These are phyloP conservation scores for Myocastor coypus DNA, from an alignment of 2,113 vertebrate species.

Conservation along the genomic window DNA sequence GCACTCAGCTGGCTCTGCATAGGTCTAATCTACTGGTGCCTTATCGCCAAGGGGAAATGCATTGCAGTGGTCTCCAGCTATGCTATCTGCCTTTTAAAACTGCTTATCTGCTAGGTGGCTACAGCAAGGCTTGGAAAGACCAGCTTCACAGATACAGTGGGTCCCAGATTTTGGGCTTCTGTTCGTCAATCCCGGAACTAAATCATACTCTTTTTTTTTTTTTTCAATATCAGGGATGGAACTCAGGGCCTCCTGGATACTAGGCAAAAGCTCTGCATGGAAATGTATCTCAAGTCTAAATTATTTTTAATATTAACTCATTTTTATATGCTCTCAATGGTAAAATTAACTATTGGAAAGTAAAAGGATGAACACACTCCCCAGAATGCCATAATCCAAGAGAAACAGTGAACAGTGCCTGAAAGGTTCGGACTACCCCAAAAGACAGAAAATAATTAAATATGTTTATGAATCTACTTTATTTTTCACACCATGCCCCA, in stretches of 20 bases:
- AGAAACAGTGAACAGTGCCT: conserved; percentile 27
- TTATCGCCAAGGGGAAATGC: conserved; percentile 84
- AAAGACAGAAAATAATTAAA: conserved; percentile 55
- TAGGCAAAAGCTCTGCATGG: not conserved
- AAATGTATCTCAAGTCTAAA: not conserved
- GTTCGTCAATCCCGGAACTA: conserved; percentile 75
- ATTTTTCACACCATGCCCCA: not conserved
- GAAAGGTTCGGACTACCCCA: not conserved
- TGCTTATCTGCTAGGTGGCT: conserved; percentile 82
- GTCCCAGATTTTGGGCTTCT: conserved; percentile 80
- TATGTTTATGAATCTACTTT: not conserved
- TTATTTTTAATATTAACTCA: not conserved
- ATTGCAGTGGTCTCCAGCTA: conserved; percentile 75
- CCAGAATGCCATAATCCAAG: conserved; percentile 46
- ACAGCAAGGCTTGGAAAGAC: conserved; percentile 68
- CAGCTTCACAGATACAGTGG: conserved; percentile 83
- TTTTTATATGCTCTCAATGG: conserved; percentile 37
- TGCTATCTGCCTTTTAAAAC: conserved; percentile 79
- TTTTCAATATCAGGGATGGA: not conserved
- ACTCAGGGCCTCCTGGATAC: not conserved
- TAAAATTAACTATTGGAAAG: conserved; percentile 4
- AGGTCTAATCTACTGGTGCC: conserved; percentile 85
- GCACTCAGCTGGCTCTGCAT: conserved; percentile 81
- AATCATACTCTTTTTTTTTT: conserved; percentile 81
- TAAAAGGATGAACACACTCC: conserved; percentile 36